Base-by-base conservation (phyloP, 2,797 vertebrate species). In the Sebastes jordani region DNA sequence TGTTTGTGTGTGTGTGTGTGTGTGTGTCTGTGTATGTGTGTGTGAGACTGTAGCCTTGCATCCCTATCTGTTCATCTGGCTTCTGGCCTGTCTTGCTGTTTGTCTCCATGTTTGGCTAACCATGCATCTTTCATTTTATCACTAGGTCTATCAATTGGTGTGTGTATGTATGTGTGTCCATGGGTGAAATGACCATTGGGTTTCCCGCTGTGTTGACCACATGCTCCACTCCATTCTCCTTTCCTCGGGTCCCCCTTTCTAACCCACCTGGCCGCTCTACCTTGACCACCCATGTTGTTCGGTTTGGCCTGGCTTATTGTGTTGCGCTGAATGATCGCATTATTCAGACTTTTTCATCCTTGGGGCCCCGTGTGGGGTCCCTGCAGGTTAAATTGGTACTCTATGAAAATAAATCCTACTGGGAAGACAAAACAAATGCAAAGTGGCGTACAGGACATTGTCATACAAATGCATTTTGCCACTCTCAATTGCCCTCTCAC, bases 111-210 rank as follows among this genome's bases (percentile, higher is more conserved):
- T 91, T 87, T 91, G 87, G 76, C 71, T 87, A 85, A 88, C 80
- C 85, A 80, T 86, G 86, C 91, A 88, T 88, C 75, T 78, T 86
- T 86, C 84, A 82, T 88, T 83, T 82, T 85, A 90, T 90, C 89
- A 81, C 81, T 71, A 70, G 42, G 63, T 69, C 82, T 71, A 84
- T 87, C 85, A 89, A 64, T 86, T 66, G 68, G 65, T 82, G 66
- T 84, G 80, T 83, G 78, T 85, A 27, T 68, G 68, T 88, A 89
- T 88, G 90, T 90, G 86, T 92, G 86, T 91, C 89, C 89, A 91
- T 91, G 92, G 90, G 85, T 93, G 92, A 94, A 93, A 93, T 93
- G 89, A 88, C 91, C 89, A 89, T 81, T 81, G 81, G 83, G 86
- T 71, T 83, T 92, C 90, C 90, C 49, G 75, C 92, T 82, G 91